Evolutionary conservation across 2,113 vertebrate genomes (phyloP).

Genomic region (Nycticorax nycticorax): DNA sequence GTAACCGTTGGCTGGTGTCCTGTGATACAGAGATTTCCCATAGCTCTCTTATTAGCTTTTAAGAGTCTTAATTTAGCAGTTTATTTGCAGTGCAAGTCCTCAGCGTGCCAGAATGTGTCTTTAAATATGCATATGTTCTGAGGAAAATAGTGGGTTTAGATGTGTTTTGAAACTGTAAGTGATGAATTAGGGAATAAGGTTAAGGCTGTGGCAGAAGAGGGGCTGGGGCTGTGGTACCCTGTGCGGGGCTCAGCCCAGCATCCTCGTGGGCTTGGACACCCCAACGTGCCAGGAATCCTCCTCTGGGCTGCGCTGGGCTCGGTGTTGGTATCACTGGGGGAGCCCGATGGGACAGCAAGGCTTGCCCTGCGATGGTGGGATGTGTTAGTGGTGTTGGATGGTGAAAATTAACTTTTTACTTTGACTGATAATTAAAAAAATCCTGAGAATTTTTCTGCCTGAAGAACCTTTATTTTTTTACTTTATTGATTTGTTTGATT

Average conservation of each 20-base stretch:
- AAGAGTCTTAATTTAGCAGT: not conserved
- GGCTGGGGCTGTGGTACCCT: not conserved
- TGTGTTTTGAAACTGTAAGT: slow-evolving; percentile 25
- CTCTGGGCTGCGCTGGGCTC: rapidly evolving
- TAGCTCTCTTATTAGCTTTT: not conserved
- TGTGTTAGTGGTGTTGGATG: too few relatives aligned
- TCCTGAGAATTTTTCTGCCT: not conserved
- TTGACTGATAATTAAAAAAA: too few relatives aligned
- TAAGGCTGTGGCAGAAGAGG: not conserved
- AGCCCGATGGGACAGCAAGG: rapidly evolving
- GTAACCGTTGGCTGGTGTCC: not conserved
- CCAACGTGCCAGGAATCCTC: rapidly evolving
- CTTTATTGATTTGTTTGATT: not conserved
- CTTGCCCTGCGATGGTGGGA: rapidly evolving
- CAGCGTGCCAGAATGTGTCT: not conserved
- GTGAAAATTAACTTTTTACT: not conserved
- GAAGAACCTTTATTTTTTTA: not conserved
- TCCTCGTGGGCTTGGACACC: rapidly evolving
- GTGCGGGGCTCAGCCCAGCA: rapidly evolving
- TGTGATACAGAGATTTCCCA: not conserved
- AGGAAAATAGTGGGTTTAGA: not conserved
- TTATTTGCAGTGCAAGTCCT: not conserved
- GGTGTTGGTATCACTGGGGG: rapidly evolving
- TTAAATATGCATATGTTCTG: not conserved
- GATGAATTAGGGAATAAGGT: not conserved